Evolutionary conservation across 2,113 vertebrate species (phyloP).

Genomic region (Barnardius zonarius): DNA sequence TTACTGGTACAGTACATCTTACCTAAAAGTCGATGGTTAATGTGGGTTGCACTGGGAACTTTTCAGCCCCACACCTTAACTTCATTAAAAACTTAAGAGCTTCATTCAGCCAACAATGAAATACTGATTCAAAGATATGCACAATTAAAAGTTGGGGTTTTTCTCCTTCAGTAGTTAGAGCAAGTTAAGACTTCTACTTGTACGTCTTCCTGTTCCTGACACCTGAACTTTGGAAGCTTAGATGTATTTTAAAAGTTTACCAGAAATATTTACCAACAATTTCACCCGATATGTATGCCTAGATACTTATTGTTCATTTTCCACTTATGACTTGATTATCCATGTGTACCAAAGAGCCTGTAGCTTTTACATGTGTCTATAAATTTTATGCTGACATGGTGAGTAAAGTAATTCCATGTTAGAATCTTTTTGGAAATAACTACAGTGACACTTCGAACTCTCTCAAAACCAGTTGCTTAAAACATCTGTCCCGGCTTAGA

Average conservation of each 20-base stretch:
- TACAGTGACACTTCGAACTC: slow-evolving; percentile 51
- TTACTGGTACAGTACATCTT: not conserved
- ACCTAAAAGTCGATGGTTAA: not conserved
- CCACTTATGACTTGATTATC: not conserved
- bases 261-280: not conserved
- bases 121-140: not conserved
- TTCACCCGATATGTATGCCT: not conserved
- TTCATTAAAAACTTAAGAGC: not conserved
- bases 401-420: not conserved
- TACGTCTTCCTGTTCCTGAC: slow-evolving; percentile 59
- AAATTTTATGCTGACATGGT: not conserved
- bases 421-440: not conserved
- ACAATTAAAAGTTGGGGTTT: not conserved
- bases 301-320: not conserved
- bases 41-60: not conserved
- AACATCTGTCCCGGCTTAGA: slow-evolving; percentile 45
- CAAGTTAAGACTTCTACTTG: slow-evolving; percentile 55
- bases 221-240: slow-evolving; percentile 41
- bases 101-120: not conserved
- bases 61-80: not conserved
- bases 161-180: not conserved
- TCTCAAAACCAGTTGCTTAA: slow-evolving; percentile 37
- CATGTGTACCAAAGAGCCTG: not conserved
- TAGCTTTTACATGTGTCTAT: not conserved
- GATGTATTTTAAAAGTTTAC: slow-evolving; percentile 9